Conservation (phyloP, 2,797 vertebrate species). For the Adrianichthys oophorus region DNA sequence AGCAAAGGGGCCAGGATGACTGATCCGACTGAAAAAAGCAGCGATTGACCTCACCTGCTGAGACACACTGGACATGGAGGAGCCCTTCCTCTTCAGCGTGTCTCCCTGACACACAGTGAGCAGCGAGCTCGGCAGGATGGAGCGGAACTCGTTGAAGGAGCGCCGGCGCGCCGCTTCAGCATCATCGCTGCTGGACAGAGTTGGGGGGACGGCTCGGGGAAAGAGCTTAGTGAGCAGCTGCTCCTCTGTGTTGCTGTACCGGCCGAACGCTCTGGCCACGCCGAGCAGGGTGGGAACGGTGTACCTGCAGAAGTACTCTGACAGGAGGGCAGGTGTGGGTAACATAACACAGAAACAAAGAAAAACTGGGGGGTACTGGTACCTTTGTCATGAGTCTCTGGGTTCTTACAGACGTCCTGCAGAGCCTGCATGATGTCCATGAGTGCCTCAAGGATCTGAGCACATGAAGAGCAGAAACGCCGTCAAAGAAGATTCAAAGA, state of each 20-base stretch:
- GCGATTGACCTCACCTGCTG: conserved; percentile 73
- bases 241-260: conserved; percentile 93
- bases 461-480: background rate
- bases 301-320: conserved; percentile 93
- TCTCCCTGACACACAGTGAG: conserved; percentile 90
- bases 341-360: background rate
- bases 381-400: conserved; percentile 93
- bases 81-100: conserved; percentile 83
- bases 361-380: background rate
- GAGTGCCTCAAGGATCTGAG: conserved; percentile 88
- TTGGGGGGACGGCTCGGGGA: conserved; percentile 80
- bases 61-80: conserved; percentile 84
- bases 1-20: too few relatives aligned
- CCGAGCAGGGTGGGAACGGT: conserved; percentile 90
- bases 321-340: background rate
- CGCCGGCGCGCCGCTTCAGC: conserved; percentile 82
- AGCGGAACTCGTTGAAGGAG: conserved; percentile 97
- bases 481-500: background rate
- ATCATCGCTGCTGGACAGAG: conserved; percentile 76
- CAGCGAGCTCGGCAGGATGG: conserved; percentile 93
- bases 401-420: conserved; percentile 86
- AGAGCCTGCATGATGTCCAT: conserved; percentile 90
- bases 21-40: too few relatives aligned
- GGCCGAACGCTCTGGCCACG: conserved; percentile 92
- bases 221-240: conserved; percentile 94